Evolutionary conservation across 2,113 vertebrate genomes (phyloP).

Genomic region (Brevimyrus niger): DNA sequence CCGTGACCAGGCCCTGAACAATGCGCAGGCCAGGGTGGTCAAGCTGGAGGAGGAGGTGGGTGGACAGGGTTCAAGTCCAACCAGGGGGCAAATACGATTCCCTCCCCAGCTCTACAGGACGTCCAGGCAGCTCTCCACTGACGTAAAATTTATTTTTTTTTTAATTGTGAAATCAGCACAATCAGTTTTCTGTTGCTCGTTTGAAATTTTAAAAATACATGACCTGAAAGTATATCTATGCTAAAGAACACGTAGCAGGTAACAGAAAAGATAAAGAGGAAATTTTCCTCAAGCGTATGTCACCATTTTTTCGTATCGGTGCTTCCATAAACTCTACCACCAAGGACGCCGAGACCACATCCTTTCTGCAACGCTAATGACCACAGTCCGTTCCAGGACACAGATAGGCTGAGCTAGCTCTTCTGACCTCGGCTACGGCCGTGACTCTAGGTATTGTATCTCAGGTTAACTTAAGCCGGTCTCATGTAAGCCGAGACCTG

Average conservation of each 20-base stretch:
- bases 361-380: not conserved
- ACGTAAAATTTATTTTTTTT: too few species aligned
- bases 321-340: not conserved
- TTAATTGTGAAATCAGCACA: not conserved
- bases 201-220: too few species aligned
- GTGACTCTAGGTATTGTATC: not conserved
- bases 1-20: conserved; percentile 92
- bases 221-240: too few species aligned
- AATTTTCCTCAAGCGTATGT: not conserved
- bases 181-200: too few species aligned
- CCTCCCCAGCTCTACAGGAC: not conserved
- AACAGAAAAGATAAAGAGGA: not conserved
- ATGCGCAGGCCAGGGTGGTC: conserved; percentile 93
- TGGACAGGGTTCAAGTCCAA: not conserved
- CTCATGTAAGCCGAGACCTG: not conserved
- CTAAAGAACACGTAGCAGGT: not conserved
- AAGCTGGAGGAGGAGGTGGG: conserved; percentile 95
- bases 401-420: not conserved
- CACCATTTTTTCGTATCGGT: not conserved
- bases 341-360: not conserved
- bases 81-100: not conserved
- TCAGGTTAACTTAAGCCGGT: not conserved
- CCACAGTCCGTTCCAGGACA: not conserved
- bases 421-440: not conserved
- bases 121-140: not conserved